These are phyloP conservation scores for Rhynchophorus ferrugineus DNA, from an alignment of 1,140 invertebrate species.

Conservation along the genomic window DNA sequence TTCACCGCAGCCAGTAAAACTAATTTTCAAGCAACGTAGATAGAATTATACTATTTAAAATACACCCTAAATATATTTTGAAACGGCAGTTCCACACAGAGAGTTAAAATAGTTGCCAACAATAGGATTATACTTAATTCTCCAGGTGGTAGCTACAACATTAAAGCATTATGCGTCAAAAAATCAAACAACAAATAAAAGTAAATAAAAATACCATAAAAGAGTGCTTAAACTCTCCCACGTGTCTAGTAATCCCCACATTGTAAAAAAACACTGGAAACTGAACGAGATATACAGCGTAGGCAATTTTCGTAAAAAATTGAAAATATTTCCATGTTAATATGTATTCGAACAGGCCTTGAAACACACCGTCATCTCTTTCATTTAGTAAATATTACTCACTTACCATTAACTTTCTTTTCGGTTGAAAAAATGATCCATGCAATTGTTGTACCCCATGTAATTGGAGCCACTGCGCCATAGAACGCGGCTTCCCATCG, in stretches of 20 bases:
- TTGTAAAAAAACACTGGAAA: conserved; percentile 54
- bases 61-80: conserved; percentile 32
- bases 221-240: conserved; percentile 40
- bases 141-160: conserved; percentile 30
- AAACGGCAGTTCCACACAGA: conserved; percentile 36
- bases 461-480: conserved; percentile 25
- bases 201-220: conserved; percentile 39
- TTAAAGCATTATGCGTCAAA: no score
- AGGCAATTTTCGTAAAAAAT: conserved; percentile 43
- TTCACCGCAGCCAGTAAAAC: no score
- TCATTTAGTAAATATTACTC: neutral
- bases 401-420: conserved; percentile 21
- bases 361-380: conserved; percentile 19
- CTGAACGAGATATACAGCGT: conserved; percentile 49
- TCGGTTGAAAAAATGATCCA: conserved; percentile 25
- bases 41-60: conserved; percentile 17
- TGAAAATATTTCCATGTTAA: conserved; percentile 43
- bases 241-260: conserved; percentile 43
- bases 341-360: conserved; percentile 41
- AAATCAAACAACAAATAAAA: conserved; percentile 22
- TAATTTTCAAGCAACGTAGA: conserved; percentile 1
- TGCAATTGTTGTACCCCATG: conserved; percentile 21
- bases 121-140: conserved; percentile 29
- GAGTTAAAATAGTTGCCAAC: conserved; percentile 28
- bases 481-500: conserved; percentile 21